A percentile compares a stretch with the other conserved stretches of the same genome.
phyloP scores from a whole-genome alignment of 92 coral and sea anemone species.

The Epizoanthus scotinus region DNA sequence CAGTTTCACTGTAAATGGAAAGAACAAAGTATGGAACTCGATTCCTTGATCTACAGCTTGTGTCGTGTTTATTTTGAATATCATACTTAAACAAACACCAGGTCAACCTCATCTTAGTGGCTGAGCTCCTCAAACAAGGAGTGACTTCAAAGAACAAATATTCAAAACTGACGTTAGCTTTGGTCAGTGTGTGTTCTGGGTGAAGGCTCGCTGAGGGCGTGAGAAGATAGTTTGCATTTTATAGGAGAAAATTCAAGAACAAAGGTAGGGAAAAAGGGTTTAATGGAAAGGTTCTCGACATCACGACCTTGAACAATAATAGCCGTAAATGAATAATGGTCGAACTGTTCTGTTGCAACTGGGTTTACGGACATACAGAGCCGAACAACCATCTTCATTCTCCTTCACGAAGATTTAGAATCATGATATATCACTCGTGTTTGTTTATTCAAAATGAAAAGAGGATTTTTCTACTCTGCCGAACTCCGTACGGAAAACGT shows the following conservation, averaged over 20 bases:
- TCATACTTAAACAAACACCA: conserved; percentile 19
- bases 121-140: conserved; percentile 12
- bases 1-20: neutral
- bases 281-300: neutral
- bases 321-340: neutral
- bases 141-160: conserved; percentile 43
- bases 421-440: too few species aligned
- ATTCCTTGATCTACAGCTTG: neutral
- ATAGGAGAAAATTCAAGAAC: conserved; percentile 22
- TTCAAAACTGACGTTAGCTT: conserved; percentile 33
- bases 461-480: conserved; percentile 25
- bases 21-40: too few species aligned
- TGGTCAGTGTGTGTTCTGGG: conserved; percentile 7
- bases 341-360: too few species aligned
- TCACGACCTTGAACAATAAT: neutral
- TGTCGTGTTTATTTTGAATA: neutral
- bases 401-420: too few species aligned
- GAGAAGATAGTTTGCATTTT: conserved; percentile 13
- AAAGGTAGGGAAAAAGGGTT: conserved; percentile 11
- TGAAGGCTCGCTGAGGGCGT: conserved; percentile 18
- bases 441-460: too few species aligned
- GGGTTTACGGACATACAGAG: too few species aligned
- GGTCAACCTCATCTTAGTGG: conserved; percentile 13
- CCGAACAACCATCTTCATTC: too few species aligned
- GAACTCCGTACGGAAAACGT: neutral